A percentile compares a stretch with the other conserved stretches of the same genome.
These are phyloP conservation scores for Synanthedon formicaeformis DNA, from an alignment of 2,888 invertebrate species.

Conservation along the genomic window DNA sequence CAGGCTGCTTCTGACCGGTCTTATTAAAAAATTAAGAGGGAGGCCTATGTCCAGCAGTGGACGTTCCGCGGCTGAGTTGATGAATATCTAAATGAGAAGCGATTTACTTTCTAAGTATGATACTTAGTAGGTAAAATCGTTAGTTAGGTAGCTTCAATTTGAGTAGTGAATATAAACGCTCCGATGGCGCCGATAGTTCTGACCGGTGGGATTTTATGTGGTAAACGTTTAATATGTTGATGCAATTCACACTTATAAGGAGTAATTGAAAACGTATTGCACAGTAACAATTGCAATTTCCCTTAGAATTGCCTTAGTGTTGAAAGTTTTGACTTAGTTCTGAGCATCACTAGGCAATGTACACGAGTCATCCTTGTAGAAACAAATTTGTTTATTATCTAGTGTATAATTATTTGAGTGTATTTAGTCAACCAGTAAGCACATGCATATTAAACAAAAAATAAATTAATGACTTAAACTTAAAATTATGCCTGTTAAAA, in stretches of 20 bases:
- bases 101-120: slow-evolving; percentile 26
- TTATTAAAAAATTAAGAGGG: too few species aligned
- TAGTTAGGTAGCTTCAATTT: slow-evolving; percentile 7
- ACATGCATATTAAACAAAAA: too few species aligned
- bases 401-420: too few species aligned
- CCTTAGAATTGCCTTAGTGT: background rate
- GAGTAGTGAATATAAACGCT: slow-evolving; percentile 22
- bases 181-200: slow-evolving; percentile 27
- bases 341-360: too few species aligned
- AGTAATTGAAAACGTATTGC: background rate
- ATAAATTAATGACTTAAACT: too few species aligned
- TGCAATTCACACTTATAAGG: background rate
- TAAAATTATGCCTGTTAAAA: too few species aligned
- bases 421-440: too few species aligned
- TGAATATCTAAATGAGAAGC: slow-evolving; percentile 29
- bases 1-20: too few species aligned
- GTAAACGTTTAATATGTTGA: background rate
- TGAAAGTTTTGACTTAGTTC: too few species aligned
- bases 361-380: too few species aligned
- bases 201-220: slow-evolving; percentile 7
- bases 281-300: background rate
- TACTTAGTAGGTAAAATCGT: slow-evolving; percentile 7
- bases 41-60: too few species aligned
- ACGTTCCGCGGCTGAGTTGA: background rate
- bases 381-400: too few species aligned